Evolutionary conservation across 2,797 vertebrate genomes (phyloP).

Genomic region (Hafferia zeledoni): DNA sequence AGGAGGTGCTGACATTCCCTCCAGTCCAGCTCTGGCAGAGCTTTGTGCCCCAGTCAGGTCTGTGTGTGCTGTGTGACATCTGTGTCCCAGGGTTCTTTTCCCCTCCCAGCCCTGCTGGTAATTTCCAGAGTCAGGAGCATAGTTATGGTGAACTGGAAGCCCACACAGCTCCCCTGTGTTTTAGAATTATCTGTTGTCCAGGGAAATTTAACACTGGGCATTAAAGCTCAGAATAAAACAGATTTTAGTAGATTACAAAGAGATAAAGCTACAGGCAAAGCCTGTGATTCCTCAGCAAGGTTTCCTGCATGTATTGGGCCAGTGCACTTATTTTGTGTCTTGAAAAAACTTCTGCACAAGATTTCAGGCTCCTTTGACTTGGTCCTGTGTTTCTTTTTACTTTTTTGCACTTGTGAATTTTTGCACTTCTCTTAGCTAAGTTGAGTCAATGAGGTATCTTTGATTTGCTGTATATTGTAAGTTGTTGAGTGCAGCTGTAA

Average conservation of each 20-base stretch:
- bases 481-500: not conserved
- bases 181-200: not conserved
- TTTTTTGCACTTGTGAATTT: not conserved
- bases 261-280: not conserved
- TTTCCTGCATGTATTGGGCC: not conserved
- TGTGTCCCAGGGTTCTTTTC: too few species aligned
- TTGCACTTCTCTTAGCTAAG: not conserved
- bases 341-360: not conserved
- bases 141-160: not conserved
- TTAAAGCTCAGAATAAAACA: not conserved
- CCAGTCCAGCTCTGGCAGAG: not conserved
- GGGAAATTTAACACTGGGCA: not conserved
- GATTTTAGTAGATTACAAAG: not conserved
- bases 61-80: fast-evolving
- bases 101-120: not conserved
- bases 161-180: not conserved
- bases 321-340: not conserved
- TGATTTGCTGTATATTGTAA: not conserved
- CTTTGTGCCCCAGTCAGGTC: not conserved
- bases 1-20: not conserved
- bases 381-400: fast-evolving
- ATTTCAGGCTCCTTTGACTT: not conserved
- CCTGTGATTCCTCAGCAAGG: fast-evolving
- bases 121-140: not conserved
- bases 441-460: not conserved